Base-by-base conservation (phyloP, 2,797 vertebrate genomes). In the Platalea minor region DNA sequence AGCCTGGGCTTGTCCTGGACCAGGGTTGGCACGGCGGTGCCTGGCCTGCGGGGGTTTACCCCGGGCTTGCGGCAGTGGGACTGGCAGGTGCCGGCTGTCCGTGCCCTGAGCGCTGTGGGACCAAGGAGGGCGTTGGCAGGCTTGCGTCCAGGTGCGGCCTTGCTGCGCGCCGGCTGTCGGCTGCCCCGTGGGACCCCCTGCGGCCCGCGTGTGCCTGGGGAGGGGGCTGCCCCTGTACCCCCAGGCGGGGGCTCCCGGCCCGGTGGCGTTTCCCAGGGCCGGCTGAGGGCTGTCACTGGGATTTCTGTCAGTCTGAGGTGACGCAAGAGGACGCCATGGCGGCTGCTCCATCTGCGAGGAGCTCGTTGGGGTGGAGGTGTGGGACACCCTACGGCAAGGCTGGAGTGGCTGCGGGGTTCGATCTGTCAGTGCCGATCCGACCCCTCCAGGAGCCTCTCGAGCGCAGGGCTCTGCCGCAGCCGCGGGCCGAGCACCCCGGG, bases 401-500 rank as follows among this genome's bases (percentile, higher is more conserved):
- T 9, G 37, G 45, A 41, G 45, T 9, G 45, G 14, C 69, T 5
- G 9, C 2, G 6, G 48, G 24, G 11, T 35, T 78, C 5, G 13
- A 16, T 29, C 25, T 3, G 1, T 43, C 21, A 2, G n/a, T 17
- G 48, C 51, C 0, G 6, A 59, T 43, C 45, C 1, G 4, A n/a
- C 8, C 7, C 14, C 23, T 73, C 31, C 29, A 43, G 67, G 64
- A 73, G 57, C 75, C 75, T 82, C 63, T 64, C 5, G 24, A 64
- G 70, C 2, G 2, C 17, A 4, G 50, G n/a, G 37, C 48, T 84
- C 28, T 28, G 28, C 77, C 14, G 54, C 48, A 68, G 33, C 50
- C 53, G 0, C 21, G 3, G 25, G 25, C n/a, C 6, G 4, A 10
- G 9, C 26, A 3, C 6, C 14, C 21, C 19, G 2, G 0, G 26